phyloP scores from a whole-genome alignment of 2,888 invertebrate species.

The Drosophila dives region DNA sequence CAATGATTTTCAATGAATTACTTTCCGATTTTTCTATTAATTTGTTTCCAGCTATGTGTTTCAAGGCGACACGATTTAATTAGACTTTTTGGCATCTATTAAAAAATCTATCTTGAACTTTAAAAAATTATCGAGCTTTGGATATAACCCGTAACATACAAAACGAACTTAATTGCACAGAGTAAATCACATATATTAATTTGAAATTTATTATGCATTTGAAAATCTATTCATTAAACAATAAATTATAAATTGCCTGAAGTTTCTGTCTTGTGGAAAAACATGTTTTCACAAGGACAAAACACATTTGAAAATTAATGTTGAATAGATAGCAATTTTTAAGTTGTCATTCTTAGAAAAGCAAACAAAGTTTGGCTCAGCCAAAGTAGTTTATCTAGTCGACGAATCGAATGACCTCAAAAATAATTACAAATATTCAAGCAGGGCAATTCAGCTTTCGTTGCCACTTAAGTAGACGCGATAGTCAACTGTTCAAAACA shows the following conservation, averaged over 20 bases:
- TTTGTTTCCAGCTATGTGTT: not conserved
- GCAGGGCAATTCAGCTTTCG: conserved; percentile 15
- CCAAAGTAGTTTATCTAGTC: not conserved
- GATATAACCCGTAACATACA: not conserved
- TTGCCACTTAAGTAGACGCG: conserved; percentile 19
- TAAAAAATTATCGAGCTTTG: not conserved
- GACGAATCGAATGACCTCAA: not conserved
- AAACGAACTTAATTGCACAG: not conserved
- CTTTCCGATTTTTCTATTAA: not conserved
- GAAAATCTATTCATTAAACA: not conserved
- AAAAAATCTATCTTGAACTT: not conserved
- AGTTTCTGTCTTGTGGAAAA: not conserved
- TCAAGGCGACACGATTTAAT: not conserved
- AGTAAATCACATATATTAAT: not conserved
- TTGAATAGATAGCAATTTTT: not conserved
- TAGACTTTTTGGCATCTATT: not conserved
- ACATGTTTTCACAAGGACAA: not conserved
- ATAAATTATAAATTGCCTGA: not conserved
- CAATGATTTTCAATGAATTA: not conserved
- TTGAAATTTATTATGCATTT: not conserved
- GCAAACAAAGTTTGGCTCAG: not conserved
- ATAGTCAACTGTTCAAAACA: conserved; percentile 28
- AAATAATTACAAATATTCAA: conserved; percentile 6
- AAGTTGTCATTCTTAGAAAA: not conserved
- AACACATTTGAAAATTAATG: not conserved